Evolutionary conservation across 1,140 invertebrate species (phyloP).

Genomic region (Hestina assimilis): DNA sequence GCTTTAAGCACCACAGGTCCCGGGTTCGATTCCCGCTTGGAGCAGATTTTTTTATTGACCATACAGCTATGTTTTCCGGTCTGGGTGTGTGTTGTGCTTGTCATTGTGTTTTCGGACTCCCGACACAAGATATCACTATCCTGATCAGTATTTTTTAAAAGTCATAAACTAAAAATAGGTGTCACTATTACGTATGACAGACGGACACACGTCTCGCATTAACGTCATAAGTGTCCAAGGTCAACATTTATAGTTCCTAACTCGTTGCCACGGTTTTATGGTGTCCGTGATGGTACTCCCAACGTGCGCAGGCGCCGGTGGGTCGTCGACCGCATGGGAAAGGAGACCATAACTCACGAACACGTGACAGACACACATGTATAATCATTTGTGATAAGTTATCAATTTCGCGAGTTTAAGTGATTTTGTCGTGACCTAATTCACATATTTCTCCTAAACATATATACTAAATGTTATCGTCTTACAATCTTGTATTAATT

Average conservation of each 20-base stretch:
- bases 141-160: no score
- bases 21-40: no score
- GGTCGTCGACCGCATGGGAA: slow-evolving; percentile 58
- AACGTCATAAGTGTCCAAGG: slow-evolving; percentile 41
- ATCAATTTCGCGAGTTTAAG: slow-evolving; percentile 23
- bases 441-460: slow-evolving; percentile 9
- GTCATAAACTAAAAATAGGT: background rate
- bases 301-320: slow-evolving; percentile 41
- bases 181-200: slow-evolving; percentile 11
- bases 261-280: slow-evolving; percentile 51
- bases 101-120: no score
- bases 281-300: slow-evolving; percentile 46
- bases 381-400: slow-evolving; percentile 13
- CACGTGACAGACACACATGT: slow-evolving; percentile 22
- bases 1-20: no score
- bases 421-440: slow-evolving; percentile 17
- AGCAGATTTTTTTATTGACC: no score
- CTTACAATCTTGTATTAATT: background rate
- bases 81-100: no score
- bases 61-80: no score
- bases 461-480: background rate
- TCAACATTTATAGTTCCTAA: slow-evolving; percentile 53
- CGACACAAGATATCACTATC: no score
- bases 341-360: slow-evolving; percentile 28
- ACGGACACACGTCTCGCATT: slow-evolving; percentile 4